phyloP scores from a whole-genome alignment of 2,113 vertebrate genomes.

The Felis chaus region DNA sequence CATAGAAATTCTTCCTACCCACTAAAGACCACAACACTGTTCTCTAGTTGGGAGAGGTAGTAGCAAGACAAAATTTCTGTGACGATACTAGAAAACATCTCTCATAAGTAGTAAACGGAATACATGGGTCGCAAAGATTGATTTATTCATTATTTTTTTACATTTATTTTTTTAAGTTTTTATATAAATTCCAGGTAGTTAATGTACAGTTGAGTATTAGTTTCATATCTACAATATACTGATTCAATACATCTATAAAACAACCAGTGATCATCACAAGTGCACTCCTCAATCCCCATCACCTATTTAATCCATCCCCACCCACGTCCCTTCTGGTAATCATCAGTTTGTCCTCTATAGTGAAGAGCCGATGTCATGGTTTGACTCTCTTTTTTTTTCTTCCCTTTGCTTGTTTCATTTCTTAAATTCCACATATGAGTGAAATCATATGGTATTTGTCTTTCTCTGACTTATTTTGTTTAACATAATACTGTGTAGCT shows the following conservation, averaged over 20 bases:
- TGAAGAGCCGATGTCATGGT: background rate
- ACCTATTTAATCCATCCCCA: background rate
- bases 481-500: background rate
- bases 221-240: background rate
- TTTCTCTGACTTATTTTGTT: background rate
- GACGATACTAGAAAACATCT: background rate
- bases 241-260: background rate
- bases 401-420: background rate
- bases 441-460: background rate
- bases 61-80: background rate
- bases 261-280: background rate
- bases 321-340: background rate
- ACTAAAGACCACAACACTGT: background rate
- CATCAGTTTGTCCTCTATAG: background rate
- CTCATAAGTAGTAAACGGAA: background rate
- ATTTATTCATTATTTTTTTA: background rate
- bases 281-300: background rate
- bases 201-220: background rate
- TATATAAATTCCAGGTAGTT: background rate
- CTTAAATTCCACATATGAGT: background rate
- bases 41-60: background rate
- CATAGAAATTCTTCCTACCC: background rate
- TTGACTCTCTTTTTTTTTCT: background rate
- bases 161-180: background rate
- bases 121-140: background rate